Evolutionary conservation across 2,113 vertebrate genomes (phyloP).

Genomic region (Mola mola): DNA sequence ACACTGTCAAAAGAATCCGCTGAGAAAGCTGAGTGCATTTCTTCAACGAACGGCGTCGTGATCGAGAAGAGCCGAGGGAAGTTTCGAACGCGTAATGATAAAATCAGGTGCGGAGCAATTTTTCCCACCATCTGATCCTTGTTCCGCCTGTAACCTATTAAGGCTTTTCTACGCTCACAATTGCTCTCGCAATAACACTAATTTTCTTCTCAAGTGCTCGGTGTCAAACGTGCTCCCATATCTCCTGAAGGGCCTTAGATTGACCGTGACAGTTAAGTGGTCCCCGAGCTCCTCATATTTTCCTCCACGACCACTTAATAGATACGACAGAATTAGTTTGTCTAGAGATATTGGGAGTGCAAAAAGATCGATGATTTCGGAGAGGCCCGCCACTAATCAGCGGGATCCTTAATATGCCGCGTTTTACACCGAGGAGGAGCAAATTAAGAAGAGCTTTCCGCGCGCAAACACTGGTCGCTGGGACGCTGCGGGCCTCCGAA

Average conservation of each 20-base stretch:
- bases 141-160: conserved; percentile 14
- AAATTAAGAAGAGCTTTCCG: conserved; percentile 62
- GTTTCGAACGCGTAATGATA: no score
- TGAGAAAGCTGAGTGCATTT: conserved; percentile 25
- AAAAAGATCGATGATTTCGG: conserved; percentile 91
- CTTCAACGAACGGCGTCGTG: no score
- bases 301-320: conserved; percentile 85
- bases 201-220: conserved; percentile 68
- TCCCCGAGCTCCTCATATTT: conserved; percentile 89
- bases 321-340: conserved; percentile 91
- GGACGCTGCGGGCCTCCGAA: no score
- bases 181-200: conserved; percentile 45
- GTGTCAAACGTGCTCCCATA: conserved; percentile 70
- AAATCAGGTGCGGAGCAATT: not conserved
- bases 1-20: conserved; percentile 66
- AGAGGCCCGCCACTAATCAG: conserved; percentile 91
- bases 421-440: conserved; percentile 85
- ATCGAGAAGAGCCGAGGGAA: no score
- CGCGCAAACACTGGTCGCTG: no score
- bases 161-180: conserved; percentile 20
- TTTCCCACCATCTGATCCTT: not conserved
- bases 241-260: conserved; percentile 81
- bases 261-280: conserved; percentile 94
- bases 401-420: conserved; percentile 91
- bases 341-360: conserved; percentile 91